These are phyloP conservation scores for Centruroides vittatus DNA, from an alignment of 1,140 invertebrate species.

Conservation along the genomic window DNA sequence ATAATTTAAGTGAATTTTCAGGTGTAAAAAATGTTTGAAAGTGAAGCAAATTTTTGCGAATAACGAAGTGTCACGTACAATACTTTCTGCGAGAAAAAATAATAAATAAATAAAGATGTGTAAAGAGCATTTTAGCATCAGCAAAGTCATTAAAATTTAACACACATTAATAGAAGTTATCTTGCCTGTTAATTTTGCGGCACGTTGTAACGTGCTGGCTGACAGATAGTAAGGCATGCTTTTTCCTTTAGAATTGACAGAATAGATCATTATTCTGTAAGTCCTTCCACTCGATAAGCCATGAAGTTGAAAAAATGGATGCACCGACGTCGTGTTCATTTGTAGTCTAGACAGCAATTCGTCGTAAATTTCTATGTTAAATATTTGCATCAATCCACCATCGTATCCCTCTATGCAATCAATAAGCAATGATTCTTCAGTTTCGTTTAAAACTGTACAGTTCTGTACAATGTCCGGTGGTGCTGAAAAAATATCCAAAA, in stretches of 20 bases:
- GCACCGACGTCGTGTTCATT: conserved; percentile 18
- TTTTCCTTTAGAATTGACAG: conserved; percentile 27
- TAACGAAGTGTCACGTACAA: no score
- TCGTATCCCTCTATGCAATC: conserved; percentile 57
- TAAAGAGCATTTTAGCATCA: no score
- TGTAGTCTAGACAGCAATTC: conserved; percentile 29
- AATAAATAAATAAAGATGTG: no score
- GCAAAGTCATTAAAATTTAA: no score
- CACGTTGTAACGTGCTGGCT: conserved; percentile 70
- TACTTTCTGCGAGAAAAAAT: no score
- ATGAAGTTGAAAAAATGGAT: conserved; percentile 37
- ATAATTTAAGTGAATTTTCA: no score
- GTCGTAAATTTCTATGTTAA: conserved; percentile 60
- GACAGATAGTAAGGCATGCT: conserved; percentile 65
- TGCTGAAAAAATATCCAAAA: no score
- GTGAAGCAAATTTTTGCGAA: no score
- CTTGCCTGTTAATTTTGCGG: conserved; percentile 70
- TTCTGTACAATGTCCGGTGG: conserved; percentile 26
- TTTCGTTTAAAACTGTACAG: conserved; percentile 18
- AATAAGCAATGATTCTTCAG: conserved; percentile 41
- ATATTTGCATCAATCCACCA: conserved; percentile 62
- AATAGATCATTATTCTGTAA: conserved; percentile 39
- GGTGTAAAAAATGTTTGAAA: no score
- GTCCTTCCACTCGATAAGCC: conserved; percentile 51
- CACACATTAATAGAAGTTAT: no score